phyloP scores from a whole-genome alignment of 2,797 vertebrate species.

The Pseudotriccus pelzelni region DNA sequence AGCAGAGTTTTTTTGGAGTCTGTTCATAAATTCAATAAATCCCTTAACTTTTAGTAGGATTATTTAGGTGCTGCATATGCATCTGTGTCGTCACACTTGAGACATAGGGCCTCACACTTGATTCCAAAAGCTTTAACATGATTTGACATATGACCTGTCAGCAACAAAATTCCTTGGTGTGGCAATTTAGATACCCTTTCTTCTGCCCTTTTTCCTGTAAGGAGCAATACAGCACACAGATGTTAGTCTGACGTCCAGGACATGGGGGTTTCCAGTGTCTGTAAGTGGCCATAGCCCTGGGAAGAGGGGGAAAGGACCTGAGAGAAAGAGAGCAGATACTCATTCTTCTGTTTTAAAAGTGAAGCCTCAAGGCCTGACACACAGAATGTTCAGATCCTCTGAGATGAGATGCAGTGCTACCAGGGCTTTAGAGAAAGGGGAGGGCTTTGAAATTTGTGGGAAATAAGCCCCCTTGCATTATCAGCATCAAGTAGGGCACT shows the following conservation, averaged over 20 bases:
- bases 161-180: not conserved
- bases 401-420: not conserved
- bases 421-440: not conserved
- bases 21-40: not conserved
- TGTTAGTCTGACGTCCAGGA: not conserved
- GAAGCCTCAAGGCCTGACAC: not conserved
- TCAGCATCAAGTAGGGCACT: not conserved
- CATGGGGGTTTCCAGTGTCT: not conserved
- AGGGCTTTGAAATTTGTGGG: not conserved
- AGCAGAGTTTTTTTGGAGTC: not conserved
- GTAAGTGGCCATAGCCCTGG: not conserved
- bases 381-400: not conserved
- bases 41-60: not conserved
- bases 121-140: not conserved
- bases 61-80: not conserved
- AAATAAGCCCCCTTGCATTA: not conserved
- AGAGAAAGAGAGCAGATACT: not conserved
- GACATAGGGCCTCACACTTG: not conserved
- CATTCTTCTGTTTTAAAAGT: not conserved
- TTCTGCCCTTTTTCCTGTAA: not conserved
- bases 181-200: not conserved
- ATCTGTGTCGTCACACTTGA: not conserved
- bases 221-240: not conserved
- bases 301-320: not conserved
- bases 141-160: not conserved